Evolutionary conservation across 1,140 invertebrate genomes (phyloP), one percentile per base, ranked within the genome.

Genomic region (Achroia grisella): DNA sequence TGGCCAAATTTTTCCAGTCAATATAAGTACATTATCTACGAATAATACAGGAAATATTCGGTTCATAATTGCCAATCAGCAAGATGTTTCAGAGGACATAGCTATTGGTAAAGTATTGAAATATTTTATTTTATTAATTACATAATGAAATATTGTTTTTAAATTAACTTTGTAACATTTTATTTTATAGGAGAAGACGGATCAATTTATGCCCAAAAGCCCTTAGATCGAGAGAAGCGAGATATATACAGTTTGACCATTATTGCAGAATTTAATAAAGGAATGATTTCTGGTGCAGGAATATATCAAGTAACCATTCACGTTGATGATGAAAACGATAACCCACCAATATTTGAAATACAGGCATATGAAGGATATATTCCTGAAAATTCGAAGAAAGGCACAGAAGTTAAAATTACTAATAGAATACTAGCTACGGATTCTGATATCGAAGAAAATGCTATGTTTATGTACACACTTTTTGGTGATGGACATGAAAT

Each of bases 271-370:
- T 92, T 90, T 57, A 88, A 80, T 28, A 89, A 90, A 71, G 91
- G 90, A 4, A 62, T 88, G 40, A 86, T 89, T 12, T 89, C 88
- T 46, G 91, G 91, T 2, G 89, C 92, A 15, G 92, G 90, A 2
- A 90, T 94, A 35, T 93, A 93, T 64, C 92, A 94, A 87, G 90
- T 96, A 1, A 91, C 88, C 6, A 88, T 98, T 9, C 82, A 91
- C 17, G 93, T 98, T 0, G 90, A 94, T 39, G 96, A 97, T 72
- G 94, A 95, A 42, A 98, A 98, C 71, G 96, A 97, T 69, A 96
- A 97, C 72, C 90, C 95, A 2, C 96, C 96, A 8, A 80, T 91
- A 42, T 97, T 98, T 76, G 89, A 92, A 34, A 83, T 87, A 9
- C 60, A 84, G 1, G 70, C 78, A 4, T 97, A 96, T 72, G 91